Evolutionary conservation across 2,888 invertebrate genomes (phyloP).

Genomic region (Erynnis tages): DNA sequence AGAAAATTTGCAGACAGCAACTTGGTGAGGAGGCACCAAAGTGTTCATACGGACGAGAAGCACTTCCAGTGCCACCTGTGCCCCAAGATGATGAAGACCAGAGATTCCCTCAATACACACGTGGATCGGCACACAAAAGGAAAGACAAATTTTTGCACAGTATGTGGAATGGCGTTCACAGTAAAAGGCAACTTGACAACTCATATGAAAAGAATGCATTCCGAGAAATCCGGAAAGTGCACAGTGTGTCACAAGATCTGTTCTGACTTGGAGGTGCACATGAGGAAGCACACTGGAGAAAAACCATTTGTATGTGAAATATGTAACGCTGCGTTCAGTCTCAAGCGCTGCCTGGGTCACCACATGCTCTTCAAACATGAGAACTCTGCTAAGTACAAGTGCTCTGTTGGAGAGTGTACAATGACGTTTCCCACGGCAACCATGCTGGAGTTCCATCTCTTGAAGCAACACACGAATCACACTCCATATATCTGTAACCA

Average conservation of each 20-base stretch:
- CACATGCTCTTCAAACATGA: slow-evolving; percentile 71
- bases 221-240: slow-evolving; percentile 79
- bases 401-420: slow-evolving; percentile 63
- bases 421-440: slow-evolving; percentile 65
- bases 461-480: slow-evolving; percentile 70
- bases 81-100: slow-evolving; percentile 73
- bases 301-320: slow-evolving; percentile 64
- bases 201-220: slow-evolving; percentile 79
- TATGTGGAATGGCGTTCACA: slow-evolving; percentile 73
- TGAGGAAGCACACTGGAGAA: slow-evolving; percentile 81
- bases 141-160: slow-evolving; percentile 65
- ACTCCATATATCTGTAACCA: slow-evolving; percentile 69
- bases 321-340: slow-evolving; percentile 59
- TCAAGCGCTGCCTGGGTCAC: slow-evolving; percentile 59
- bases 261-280: slow-evolving; percentile 78
- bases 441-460: slow-evolving; percentile 71
- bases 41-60: slow-evolving; percentile 72
- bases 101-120: slow-evolving; percentile 74
- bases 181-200: slow-evolving; percentile 79
- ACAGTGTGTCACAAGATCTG: slow-evolving; percentile 76
- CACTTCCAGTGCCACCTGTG: slow-evolving; percentile 80
- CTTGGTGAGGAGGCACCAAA: slow-evolving; percentile 58
- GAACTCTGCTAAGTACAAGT: slow-evolving; percentile 65
- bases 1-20: slow-evolving; percentile 61
- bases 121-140: slow-evolving; percentile 64